A percentile compares a stretch with the other conserved stretches of the same genome.
Conservation (phyloP, 1,140 invertebrate genomes). For the Gonatopus flavifemur region DNA sequence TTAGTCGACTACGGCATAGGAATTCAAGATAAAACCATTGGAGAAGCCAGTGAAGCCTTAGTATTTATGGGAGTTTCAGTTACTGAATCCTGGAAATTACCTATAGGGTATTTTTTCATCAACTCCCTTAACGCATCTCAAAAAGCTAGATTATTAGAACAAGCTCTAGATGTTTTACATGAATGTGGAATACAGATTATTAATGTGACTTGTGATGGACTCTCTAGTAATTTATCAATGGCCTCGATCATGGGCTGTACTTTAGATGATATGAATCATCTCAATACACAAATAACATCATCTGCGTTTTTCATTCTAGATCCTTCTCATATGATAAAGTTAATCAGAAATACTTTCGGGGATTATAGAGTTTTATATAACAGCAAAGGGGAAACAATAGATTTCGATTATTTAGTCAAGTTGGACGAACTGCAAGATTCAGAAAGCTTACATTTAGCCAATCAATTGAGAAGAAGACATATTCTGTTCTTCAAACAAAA, state of each 20-base stretch:
- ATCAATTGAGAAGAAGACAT: slow-evolving; percentile 32
- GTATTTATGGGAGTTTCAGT: slow-evolving; percentile 31
- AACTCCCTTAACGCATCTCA: slow-evolving; percentile 17
- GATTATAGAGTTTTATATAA: too few species aligned
- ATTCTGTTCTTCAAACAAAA: too few species aligned
- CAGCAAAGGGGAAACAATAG: slow-evolving; percentile 27
- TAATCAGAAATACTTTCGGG: too few species aligned
- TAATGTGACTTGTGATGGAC: slow-evolving; percentile 34
- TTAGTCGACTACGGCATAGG: slow-evolving; percentile 17
- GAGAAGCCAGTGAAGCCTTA: slow-evolving; percentile 27
- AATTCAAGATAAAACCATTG: slow-evolving; percentile 15
- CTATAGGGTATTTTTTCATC: slow-evolving; percentile 35
- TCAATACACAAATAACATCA: slow-evolving; percentile 16
- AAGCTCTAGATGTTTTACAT: slow-evolving; percentile 12
- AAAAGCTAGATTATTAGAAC: slow-evolving; percentile 22
- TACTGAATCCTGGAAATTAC: slow-evolving; percentile 33
- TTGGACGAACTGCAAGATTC: slow-evolving; percentile 29
- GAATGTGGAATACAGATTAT: slow-evolving; percentile 19
- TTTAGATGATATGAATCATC: too few species aligned
- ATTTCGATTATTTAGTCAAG: too few species aligned
- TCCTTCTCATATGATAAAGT: slow-evolving; percentile 28
- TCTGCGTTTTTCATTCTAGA: slow-evolving; percentile 24
- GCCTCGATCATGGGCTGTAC: too few species aligned
- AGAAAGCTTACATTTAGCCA: slow-evolving; percentile 31
- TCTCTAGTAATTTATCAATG: slow-evolving; percentile 22